These are phyloP conservation scores for Haemorhous mexicanus DNA, from an alignment of 2,113 vertebrate genomes.

Conservation along the genomic window DNA sequence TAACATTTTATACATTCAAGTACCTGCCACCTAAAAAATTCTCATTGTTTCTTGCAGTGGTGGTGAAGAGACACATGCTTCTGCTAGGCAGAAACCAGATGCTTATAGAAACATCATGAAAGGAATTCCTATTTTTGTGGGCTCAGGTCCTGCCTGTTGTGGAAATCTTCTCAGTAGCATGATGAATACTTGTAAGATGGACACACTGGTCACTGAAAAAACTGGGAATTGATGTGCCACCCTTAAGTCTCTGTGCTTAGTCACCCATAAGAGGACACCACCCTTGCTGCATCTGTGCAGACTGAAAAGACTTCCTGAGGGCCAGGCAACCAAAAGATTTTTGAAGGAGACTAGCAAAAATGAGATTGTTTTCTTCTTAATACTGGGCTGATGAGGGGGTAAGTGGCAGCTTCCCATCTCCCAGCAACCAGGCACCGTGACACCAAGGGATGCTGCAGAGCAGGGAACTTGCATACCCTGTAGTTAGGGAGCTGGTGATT, in stretches of 20 bases:
- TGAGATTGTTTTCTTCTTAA: background rate
- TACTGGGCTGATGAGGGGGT: background rate
- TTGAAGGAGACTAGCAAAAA: background rate
- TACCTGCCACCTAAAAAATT: background rate
- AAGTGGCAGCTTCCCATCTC: background rate
- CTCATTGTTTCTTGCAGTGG: background rate
- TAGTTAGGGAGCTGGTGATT: background rate
- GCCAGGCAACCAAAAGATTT: background rate
- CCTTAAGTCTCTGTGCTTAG: background rate
- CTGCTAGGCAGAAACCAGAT: background rate
- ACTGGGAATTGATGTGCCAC: background rate
- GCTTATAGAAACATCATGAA: background rate
- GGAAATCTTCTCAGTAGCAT: background rate
- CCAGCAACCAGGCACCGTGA: accelerated
- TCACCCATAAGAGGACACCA: background rate
- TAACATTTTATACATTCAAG: background rate
- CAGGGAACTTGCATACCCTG: background rate
- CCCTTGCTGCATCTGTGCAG: background rate
- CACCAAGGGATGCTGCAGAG: background rate
- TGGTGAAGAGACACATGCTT: background rate
- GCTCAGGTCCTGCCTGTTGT: background rate
- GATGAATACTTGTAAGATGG: background rate
- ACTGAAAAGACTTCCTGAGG: background rate
- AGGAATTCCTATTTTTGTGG: background rate
- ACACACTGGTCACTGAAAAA: background rate